Base-by-base conservation (phyloP, 2,113 vertebrate species). In the Hemicordylus capensis region DNA sequence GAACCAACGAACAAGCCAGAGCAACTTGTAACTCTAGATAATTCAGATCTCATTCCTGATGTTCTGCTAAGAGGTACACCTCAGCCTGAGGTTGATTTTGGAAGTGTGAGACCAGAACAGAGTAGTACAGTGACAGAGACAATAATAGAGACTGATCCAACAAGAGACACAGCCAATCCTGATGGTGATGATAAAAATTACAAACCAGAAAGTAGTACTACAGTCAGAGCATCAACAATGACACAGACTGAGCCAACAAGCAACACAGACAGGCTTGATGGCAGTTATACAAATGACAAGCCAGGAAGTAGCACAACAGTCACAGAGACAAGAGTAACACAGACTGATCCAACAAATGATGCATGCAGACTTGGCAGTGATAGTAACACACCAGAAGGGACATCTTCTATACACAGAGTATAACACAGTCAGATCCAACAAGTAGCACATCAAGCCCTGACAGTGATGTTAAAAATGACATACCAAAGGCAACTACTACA, bases 11-110 rank as follows among this genome's bases (percentile, higher is more conserved):
- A 31, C 11, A 11, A 69, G 10, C 74, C 22, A 5, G 88, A 82
- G 24, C 81, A n/a, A 83, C 85, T 80, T 72, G 85, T 51, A 24
- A 84, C 66, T 74, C 22, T 39, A 2, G 0, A 56, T 76, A 76
- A 89, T 8, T 81, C 26, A 76, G 81, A 83, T 31, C 82, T 86
- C 8, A 85, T 74, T 1, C 76, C 67, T 74, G 12, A 19, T 31
- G 24, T 15, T 85, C 14, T 72, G n/a, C 44, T 85, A 39, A 72
- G 31, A 39, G 10, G 31, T 22, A 72, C 58, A 64, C 24, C 34
- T 42, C 56, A 79, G 19, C 12, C 76, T 64, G 70, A n/a, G 2
- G 46, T 17, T 20, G 34, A 61, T 42, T 31, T 74, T 74, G 61
- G 69, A 74, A 73, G 56, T 63, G 58, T 34, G n/a, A n/a, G n/a